Conservation (phyloP, 30 jellyfish, hydroid and myxozoan genomes). For the Cassiopea andromeda region DNA sequence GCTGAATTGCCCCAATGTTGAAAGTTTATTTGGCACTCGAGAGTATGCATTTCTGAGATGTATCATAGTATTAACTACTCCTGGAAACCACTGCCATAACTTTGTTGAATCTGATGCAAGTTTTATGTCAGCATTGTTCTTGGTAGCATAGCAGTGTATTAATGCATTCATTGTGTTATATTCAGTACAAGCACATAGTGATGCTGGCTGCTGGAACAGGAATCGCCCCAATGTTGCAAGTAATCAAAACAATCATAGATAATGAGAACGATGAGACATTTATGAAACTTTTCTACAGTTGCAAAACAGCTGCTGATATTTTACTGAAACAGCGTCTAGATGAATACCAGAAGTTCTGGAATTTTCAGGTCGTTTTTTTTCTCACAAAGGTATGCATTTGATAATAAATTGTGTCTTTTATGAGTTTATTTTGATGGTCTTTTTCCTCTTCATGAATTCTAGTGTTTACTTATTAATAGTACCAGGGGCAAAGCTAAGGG, state of each 20-base stretch:
- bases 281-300: slow-evolving; percentile 62
- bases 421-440: not conserved
- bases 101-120: too few species aligned
- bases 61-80: too few species aligned
- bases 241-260: slow-evolving; percentile 35
- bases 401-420: not conserved
- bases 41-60: too few species aligned
- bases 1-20: too few species aligned
- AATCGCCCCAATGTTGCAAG: slow-evolving; percentile 82
- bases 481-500: too few species aligned
- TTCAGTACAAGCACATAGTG: slow-evolving; percentile 45
- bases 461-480: too few species aligned
- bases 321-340: slow-evolving; percentile 65
- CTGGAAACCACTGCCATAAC: too few species aligned
- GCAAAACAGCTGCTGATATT: slow-evolving; percentile 61
- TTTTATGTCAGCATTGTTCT: too few species aligned
- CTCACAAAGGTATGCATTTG: slow-evolving; percentile 52
- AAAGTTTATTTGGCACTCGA: too few species aligned
- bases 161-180: not conserved
- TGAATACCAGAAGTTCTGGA: slow-evolving; percentile 71
- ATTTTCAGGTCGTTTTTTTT: slow-evolving; percentile 52
- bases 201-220: slow-evolving; percentile 98
- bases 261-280: slow-evolving; percentile 79
- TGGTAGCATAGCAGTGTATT: too few species aligned
- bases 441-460: not conserved